Percentiles rank a stretch among this genome's conserved stretches.
These are phyloP conservation scores for Parapristionchus giblindavisi DNA, from an alignment of 2,888 invertebrate genomes.

Conservation along the genomic window DNA sequence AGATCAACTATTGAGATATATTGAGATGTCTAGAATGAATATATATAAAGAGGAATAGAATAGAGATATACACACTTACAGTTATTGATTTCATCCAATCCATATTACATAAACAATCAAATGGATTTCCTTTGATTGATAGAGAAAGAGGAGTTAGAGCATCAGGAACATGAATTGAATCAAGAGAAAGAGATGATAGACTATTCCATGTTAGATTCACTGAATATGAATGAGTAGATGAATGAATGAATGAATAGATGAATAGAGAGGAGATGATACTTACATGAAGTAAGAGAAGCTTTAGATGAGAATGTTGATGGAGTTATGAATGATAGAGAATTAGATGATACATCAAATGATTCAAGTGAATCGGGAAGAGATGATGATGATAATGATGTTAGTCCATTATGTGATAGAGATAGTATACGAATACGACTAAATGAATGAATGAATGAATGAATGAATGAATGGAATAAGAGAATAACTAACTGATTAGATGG, in stretches of 20 bases:
- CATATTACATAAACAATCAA: conserved; percentile 88
- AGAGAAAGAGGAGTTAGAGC: conserved; percentile 35
- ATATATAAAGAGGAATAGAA: too few species aligned
- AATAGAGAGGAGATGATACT: background rate
- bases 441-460: background rate
- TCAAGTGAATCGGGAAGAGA: conserved; percentile 50
- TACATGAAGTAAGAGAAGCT: conserved; percentile 44
- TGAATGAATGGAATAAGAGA: background rate
- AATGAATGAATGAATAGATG: background rate
- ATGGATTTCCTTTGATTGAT: conserved; percentile 79
- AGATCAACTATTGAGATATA: conserved; percentile 82
- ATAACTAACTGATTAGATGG: conserved; percentile 16
- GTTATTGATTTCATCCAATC: conserved; percentile 79
- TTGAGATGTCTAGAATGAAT: conserved; percentile 27
- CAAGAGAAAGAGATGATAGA: background rate
- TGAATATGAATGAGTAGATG: background rate
- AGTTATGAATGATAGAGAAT: conserved; percentile 32
- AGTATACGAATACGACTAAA: conserved; percentile 20
- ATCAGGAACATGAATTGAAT: conserved; percentile 2
- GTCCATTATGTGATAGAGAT: conserved; percentile 27
- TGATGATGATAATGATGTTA: conserved; percentile 17
- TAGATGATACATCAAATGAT: conserved; percentile 46
- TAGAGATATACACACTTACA: background rate
- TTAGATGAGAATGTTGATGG: conserved; percentile 33
- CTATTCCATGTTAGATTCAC: conserved; percentile 40